Evolutionary conservation across 2,888 invertebrate species (phyloP).

Genomic region (Hirtodrosophila confusa): DNA sequence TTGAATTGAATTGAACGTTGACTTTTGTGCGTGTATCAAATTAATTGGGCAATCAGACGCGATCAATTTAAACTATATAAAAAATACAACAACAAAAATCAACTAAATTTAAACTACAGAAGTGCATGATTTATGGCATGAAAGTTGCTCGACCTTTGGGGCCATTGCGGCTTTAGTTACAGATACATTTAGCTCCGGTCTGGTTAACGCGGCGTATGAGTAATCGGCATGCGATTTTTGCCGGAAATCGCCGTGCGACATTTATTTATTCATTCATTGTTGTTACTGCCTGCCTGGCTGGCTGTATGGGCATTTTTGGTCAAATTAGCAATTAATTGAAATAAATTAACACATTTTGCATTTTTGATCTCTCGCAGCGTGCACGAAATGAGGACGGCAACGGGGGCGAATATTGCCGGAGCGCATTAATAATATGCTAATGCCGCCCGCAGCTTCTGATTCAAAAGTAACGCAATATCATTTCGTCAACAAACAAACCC

Average conservation of each 20-base stretch:
- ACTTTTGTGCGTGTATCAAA: slow-evolving; percentile 52
- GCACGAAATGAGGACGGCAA: neutral
- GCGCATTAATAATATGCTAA: slow-evolving; percentile 57
- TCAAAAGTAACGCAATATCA: slow-evolving; percentile 29
- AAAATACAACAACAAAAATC: slow-evolving; percentile 1
- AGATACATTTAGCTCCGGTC: slow-evolving; percentile 21
- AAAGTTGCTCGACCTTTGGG: slow-evolving; percentile 66
- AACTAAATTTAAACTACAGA: slow-evolving; percentile 35
- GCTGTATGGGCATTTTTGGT: slow-evolving; percentile 25
- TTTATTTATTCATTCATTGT: slow-evolving; percentile 37
- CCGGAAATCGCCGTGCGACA: slow-evolving; percentile 54
- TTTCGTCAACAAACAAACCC: slow-evolving; percentile 48
- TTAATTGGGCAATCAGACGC: slow-evolving; percentile 55
- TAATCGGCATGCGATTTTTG: slow-evolving; percentile 48
- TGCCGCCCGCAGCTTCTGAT: slow-evolving; percentile 44
- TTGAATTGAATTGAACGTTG: slow-evolving; percentile 42
- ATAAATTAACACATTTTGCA: slow-evolving; percentile 62
- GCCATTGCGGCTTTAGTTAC: slow-evolving; percentile 9
- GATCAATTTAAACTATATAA: slow-evolving; percentile 46
- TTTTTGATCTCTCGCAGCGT: slow-evolving; percentile 28
- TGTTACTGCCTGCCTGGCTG: neutral
- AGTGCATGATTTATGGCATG: slow-evolving; percentile 48
- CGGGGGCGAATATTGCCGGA: slow-evolving; percentile 9
- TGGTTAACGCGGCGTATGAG: slow-evolving; percentile 55
- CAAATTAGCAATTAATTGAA: slow-evolving; percentile 69